Evolutionary conservation across 2,888 invertebrate species (phyloP), one percentile per base, ranked within the genome.

Genomic region (Aphrophora alni): DNA sequence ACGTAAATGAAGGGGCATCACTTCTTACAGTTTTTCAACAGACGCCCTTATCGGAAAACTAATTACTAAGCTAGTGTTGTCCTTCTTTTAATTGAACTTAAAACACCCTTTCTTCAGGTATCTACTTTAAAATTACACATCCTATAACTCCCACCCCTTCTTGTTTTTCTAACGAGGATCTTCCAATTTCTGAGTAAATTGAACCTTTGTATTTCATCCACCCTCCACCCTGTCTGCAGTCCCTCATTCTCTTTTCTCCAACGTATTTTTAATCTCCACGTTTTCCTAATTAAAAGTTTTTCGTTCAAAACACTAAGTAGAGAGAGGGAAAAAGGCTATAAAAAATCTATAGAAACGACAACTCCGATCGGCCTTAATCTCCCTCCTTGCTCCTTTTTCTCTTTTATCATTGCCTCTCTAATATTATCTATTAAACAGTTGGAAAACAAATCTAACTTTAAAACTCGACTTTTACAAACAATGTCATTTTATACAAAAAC

Each of bases 201-300:
- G 21, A 59, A 59, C 59, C 59, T 59, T 59, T 59, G 59, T 59
- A 59, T 59, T 59, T 59, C 2, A 59, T 21, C n/a, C 59, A n/a
- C n/a, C 72, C 44, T 25, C 78, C 59, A 27, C 38, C 78, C 68
- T 38, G 25, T 24, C 71, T 70, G 27, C 38, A 25, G 44, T 28
- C 68, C 38, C 33, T 59, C 71, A 25, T 27, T 27, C 70, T 26
- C 72, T n/a, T 28, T 28, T 25, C 72, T 24, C 78, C 71, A 10
- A 21, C 59, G 59, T 78, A 71, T 72, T 71, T 72, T 78, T 78
- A 51, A 71, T 78, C 71, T 78, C 44, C 78, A 70, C 78, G 78
- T 78, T 78, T 71, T 72, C 71, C 78, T 78, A 76, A 76, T 81
- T 81, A 81, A 81, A 81, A 81, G 81, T 78, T 78, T 75, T 78